Conservation (phyloP, 2,888 invertebrate species). For the Fragum sueziense region DNA sequence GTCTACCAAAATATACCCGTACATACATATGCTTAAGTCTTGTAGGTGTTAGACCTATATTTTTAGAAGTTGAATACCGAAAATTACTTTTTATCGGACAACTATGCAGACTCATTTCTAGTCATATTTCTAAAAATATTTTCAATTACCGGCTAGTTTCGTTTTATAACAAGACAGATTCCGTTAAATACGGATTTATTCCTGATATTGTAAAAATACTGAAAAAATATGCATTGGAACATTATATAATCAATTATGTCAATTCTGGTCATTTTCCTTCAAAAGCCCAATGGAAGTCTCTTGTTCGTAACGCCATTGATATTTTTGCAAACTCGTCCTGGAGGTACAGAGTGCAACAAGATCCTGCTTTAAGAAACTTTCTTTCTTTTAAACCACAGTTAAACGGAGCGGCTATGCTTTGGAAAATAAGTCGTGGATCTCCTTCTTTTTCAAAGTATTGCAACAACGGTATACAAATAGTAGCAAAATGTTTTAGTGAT, state of each 20-base stretch:
- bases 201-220: neutral
- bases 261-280: neutral
- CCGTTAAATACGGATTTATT: neutral
- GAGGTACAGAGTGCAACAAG: neutral
- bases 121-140: neutral
- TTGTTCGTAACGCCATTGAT: neutral
- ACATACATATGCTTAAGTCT: neutral
- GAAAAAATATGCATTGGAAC: neutral
- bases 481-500: neutral
- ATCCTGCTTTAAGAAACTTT: neutral
- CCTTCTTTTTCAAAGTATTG: neutral
- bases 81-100: conserved; percentile 6
- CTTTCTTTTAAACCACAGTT: neutral
- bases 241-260: neutral
- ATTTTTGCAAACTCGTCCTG: neutral
- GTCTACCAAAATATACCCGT: no score
- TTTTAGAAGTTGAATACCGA: neutral
- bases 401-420: neutral
- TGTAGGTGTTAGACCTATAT: neutral
- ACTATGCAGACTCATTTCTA: neutral
- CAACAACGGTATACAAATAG: neutral
- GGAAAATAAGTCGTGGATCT: no score
- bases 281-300: neutral
- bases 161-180: neutral
- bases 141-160: neutral